Base-by-base conservation (phyloP, 2,113 vertebrate genomes). In the Apodemus speciosus region DNA sequence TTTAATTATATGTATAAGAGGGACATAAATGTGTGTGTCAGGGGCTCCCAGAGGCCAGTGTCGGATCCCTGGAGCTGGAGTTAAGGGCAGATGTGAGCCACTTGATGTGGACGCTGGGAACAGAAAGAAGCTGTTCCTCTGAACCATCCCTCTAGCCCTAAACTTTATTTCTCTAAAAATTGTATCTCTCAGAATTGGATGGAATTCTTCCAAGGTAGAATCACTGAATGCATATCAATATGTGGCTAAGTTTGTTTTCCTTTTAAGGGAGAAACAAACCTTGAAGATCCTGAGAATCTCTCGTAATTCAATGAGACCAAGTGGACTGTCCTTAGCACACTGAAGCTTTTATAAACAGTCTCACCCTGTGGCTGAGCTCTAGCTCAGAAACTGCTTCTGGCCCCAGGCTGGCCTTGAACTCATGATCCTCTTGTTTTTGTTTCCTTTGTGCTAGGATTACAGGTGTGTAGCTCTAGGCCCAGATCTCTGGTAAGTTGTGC, bases 131-230 rank as follows among this genome's bases (percentile, higher is more conserved):
- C 16, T 53, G 49, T 9, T 53, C 32, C 76, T 53, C 73, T 49
- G 73, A 75, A 27, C 27, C 43, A 75, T 32, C 43, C 32, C 75
- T 79, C 76, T 32, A 53, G 32, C 49, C 30, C 76, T 79, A 60
- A 46, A 81, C 64, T 69, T 30, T 51, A 68, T 60, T 92, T 90
- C 89, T 77, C 88, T 40, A 66, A 68, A 87, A 90, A 95, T 73
- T 23, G 5, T 18, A 11, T 77, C 68, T 83, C 66, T 92, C 49
- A 85, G 53, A 85, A 92, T 51, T 68, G 73, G 79, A 60, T 0
- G 51, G 71, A 85, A 71, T 92, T 88, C 88, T 64, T 89, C 73
- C 81, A 88, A 85, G 11, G 66, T 18, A 89, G 79, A 75, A 84
- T 77, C 32, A 86, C 0, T 66, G 72, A 91, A 86, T 51, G 27